Evolutionary conservation across 2,888 invertebrate genomes (phyloP).

Genomic region (Archips xylosteana): DNA sequence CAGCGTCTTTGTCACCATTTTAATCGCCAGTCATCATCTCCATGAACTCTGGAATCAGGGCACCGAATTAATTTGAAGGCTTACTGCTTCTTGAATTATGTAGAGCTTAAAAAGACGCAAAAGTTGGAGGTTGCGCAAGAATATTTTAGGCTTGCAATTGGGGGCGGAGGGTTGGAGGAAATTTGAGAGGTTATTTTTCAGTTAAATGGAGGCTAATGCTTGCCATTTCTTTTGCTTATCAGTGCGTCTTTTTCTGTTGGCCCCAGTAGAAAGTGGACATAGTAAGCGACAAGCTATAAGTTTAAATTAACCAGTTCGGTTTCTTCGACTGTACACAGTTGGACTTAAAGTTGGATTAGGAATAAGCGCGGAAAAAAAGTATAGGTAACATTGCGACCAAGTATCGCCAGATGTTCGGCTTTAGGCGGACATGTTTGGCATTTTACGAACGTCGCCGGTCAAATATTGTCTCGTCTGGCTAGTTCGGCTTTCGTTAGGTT

Average conservation of each 20-base stretch:
- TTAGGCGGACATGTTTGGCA: too few relatives aligned
- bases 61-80: conserved; percentile 24
- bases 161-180: background rate
- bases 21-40: conserved; percentile 93
- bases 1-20: conserved; percentile 43
- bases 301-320: background rate
- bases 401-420: too few relatives aligned
- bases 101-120: conserved; percentile 8
- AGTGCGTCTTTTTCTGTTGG: background rate
- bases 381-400: too few relatives aligned
- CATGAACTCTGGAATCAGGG: conserved; percentile 89
- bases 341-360: too few relatives aligned
- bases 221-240: background rate
- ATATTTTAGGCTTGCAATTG: background rate
- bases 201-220: background rate
- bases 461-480: too few relatives aligned
- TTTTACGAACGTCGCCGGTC: too few relatives aligned
- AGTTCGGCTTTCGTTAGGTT: too few relatives aligned
- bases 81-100: conserved; percentile 12
- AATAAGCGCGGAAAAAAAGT: too few relatives aligned
- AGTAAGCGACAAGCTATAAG: background rate
- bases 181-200: conserved; percentile 1
- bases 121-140: background rate
- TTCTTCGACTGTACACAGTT: too few relatives aligned
- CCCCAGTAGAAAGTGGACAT: background rate